phyloP scores from a whole-genome alignment of 1,140 invertebrate species.

The Protaetia brevitarsis region DNA sequence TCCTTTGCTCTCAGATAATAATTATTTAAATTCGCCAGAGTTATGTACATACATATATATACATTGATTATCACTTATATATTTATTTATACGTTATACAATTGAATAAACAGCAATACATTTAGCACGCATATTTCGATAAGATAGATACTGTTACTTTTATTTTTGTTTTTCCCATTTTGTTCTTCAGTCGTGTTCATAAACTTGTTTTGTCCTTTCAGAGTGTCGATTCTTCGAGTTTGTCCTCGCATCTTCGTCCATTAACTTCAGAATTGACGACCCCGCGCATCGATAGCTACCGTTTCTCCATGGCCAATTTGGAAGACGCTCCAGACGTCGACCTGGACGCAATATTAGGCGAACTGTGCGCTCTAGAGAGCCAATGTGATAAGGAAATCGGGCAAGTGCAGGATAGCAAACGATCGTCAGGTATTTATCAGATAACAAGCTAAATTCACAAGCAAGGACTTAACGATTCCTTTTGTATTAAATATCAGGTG shows the following conservation, averaged over 20 bases:
- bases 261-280: conserved; percentile 61
- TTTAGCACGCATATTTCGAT: too few relatives aligned
- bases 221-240: conserved; percentile 62
- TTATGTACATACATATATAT: too few relatives aligned
- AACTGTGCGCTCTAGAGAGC: conserved; percentile 85
- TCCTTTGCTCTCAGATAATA: too few relatives aligned
- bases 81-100: too few relatives aligned
- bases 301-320: conserved; percentile 89
- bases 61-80: too few relatives aligned
- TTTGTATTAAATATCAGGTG: too few relatives aligned
- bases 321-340: conserved; percentile 95
- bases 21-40: too few relatives aligned
- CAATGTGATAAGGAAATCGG: conserved; percentile 69
- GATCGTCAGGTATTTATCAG: conserved; percentile 51
- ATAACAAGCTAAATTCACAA: too few relatives aligned
- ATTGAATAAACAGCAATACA: too few relatives aligned
- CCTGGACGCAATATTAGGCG: conserved; percentile 91
- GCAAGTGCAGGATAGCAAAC: conserved; percentile 48
- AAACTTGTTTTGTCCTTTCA: conserved; percentile 45
- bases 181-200: too few relatives aligned
- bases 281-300: conserved; percentile 78
- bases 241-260: conserved; percentile 53
- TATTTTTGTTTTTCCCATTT: too few relatives aligned
- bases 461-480: neutral
- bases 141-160: too few relatives aligned